Evolutionary conservation across 1,140 invertebrate species (phyloP), one percentile per base, ranked within the genome.

Genomic region (Sycophaga agraensis): DNA sequence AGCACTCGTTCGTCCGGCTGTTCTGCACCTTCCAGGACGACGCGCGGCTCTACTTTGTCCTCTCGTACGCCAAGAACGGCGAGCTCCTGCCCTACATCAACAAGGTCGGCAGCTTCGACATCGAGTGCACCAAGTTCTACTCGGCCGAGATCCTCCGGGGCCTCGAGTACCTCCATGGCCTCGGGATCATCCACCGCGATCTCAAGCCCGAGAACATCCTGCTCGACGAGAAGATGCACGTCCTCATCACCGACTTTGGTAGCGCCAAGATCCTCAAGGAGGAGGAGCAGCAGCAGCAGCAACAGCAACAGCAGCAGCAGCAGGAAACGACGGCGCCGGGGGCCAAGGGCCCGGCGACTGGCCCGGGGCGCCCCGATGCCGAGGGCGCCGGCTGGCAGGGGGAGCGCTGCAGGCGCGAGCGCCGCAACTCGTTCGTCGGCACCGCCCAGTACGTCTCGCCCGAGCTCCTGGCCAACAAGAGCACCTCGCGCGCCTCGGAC

Each of bases 381-480:
- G n/a, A n/a, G n/a, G n/a, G n/a, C n/a, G n/a, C n/a, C n/a, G n/a
- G n/a, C n/a, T n/a, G n/a, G n/a, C n/a, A n/a, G n/a, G n/a, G n/a
- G n/a, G n/a, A n/a, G n/a, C n/a, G n/a, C n/a, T n/a, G n/a, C n/a
- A n/a, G n/a, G n/a, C n/a, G n/a, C n/a, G n/a, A n/a, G n/a, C 48
- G 90, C 50, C 85, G 85, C 66, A 92, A 91, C 71, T 98, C 96
- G 73, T 98, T 99, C 81, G 96, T 98, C 5, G 97, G 97, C n/a
- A 99, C 97, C 14, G 96, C 97, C 0, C 96, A 99, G 76, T 99
- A 99, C 81, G 96, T 99, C 0, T 97, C 95, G 43, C 97, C 97
- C 6, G 97, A 99, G 80, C 83, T 99, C 14, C 80, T 99, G 3
- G 90, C 90, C 28, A 89, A 93, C 72, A 90, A 92, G 68, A 85